Base-by-base conservation (phyloP, 2,797 vertebrate genomes). In the Microchirus variegatus region DNA sequence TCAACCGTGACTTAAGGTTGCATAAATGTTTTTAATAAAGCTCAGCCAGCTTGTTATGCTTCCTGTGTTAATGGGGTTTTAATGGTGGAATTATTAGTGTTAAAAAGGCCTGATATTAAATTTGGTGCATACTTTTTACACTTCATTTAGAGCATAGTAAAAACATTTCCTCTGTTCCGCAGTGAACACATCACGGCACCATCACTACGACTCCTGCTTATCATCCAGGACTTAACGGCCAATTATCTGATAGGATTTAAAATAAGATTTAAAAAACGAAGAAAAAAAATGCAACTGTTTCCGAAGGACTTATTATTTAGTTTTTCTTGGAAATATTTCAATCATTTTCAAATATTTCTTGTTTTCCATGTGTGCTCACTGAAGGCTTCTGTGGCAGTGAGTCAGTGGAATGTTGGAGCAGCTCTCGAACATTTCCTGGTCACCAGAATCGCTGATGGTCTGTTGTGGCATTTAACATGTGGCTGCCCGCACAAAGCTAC, bases 401-500 rank as follows among this genome's bases (percentile, higher is more conserved):
- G 50, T 71, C 60, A 78, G 45, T 67, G 63, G 75, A 78, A 80
- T 78, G 69, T 68, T 78, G 68, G 50, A 70, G 58, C 55, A 56
- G 56, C 48, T 62, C 56, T 53, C 37, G 43, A 64, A 64, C 59
- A 53, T 73, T 70, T 80, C 66, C 69, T 73, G 64, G 45, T 75
- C 49, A 69, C 67, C 67, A 75, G 45, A 70, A 63, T 48, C 44
- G 51, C 63, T 46, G 53, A 63, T 53, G 54, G 52, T 41, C 35
- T 36, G 53, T 73, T 73, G 70, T 71, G 57, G 63, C 70, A 79
- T 77, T 67, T 53, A 70, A 68, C 57, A 70, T 53, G 57, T 13
- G 18, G 51, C 62, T 62, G 50, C 46, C 19, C 40, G 35, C 62
- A 74, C 67, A 70, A 44, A 59, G 37, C 46, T 58, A 44, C 60